Percentiles rank a stretch among this genome's conserved stretches.
These are phyloP conservation scores for Bacillus rossius DNA, from an alignment of 1,140 invertebrate species.

Conservation along the genomic window DNA sequence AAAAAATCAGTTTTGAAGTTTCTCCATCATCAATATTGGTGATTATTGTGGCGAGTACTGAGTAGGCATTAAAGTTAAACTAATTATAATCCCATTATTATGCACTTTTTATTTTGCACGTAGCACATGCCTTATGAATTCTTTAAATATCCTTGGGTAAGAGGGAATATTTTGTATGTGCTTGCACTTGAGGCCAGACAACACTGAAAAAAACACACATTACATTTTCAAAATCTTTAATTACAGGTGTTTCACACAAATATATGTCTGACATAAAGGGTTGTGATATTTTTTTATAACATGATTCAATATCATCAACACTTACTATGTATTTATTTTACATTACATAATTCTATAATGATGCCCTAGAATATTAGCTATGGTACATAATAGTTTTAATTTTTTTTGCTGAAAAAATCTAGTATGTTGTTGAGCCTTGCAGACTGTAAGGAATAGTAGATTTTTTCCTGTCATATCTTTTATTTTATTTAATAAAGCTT, in stretches of 20 bases:
- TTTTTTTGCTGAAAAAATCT: conserved; percentile 8
- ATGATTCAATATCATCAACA: conserved; percentile 5
- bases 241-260: conserved; percentile 10
- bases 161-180: too few relatives aligned
- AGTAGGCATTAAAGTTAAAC: too few relatives aligned
- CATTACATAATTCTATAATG: conserved; percentile 6
- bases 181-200: too few relatives aligned
- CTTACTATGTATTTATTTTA: conserved; percentile 12
- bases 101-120: too few relatives aligned
- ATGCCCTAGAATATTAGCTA: neutral
- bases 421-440: conserved; percentile 4
- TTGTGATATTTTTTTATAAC: conserved; percentile 9
- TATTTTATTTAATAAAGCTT: neutral
- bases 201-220: neutral
- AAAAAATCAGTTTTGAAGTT: too few relatives aligned
- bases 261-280: conserved; percentile 9
- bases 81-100: too few relatives aligned
- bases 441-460: conserved; percentile 3
- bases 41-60: too few relatives aligned
- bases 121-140: too few relatives aligned
- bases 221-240: conserved; percentile 13
- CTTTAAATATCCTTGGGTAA: too few relatives aligned
- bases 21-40: too few relatives aligned
- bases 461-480: neutral
- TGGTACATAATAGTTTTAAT: neutral